Conservation (phyloP, 2,113 vertebrate species). For the Ascaphus truei region DNA sequence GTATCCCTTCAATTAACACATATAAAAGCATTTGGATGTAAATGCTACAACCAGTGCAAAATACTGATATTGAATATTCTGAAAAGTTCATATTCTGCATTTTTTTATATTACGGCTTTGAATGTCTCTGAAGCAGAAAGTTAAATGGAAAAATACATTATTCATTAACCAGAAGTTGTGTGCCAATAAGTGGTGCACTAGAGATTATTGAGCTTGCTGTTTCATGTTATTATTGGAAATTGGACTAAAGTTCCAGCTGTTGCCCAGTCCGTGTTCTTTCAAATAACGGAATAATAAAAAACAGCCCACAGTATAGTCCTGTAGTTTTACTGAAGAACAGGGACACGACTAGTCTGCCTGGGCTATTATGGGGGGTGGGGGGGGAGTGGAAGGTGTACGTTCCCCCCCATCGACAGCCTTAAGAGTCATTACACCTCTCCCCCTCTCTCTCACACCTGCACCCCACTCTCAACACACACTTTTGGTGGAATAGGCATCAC, state of each 20-base stretch:
- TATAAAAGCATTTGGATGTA: background rate
- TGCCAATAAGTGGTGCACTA: background rate
- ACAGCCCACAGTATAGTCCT: too few species aligned
- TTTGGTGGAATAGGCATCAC: too few species aligned
- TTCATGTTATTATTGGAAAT: constrained; percentile 20
- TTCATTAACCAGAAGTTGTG: background rate
- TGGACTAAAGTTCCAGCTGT: background rate
- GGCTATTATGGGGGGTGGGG: too few species aligned
- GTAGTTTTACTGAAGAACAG: too few species aligned
- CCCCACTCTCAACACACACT: too few species aligned
- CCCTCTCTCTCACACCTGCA: too few species aligned
- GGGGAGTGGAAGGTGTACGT: too few species aligned
- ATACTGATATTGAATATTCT: background rate
- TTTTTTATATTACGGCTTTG: background rate
- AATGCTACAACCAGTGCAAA: background rate
- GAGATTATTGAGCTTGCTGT: background rate
- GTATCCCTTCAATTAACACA: background rate
- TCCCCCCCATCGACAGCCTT: too few species aligned
- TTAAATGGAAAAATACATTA: constrained; percentile 14
- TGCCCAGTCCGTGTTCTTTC: background rate
- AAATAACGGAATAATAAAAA: background rate
- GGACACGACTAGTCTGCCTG: too few species aligned
- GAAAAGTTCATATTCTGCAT: background rate
- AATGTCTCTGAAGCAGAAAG: background rate
- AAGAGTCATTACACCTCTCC: too few species aligned